A percentile compares a stretch with the other conserved stretches of the same genome.
Conservation (phyloP, 2,113 vertebrate genomes). For the Pungitius pungitius region DNA sequence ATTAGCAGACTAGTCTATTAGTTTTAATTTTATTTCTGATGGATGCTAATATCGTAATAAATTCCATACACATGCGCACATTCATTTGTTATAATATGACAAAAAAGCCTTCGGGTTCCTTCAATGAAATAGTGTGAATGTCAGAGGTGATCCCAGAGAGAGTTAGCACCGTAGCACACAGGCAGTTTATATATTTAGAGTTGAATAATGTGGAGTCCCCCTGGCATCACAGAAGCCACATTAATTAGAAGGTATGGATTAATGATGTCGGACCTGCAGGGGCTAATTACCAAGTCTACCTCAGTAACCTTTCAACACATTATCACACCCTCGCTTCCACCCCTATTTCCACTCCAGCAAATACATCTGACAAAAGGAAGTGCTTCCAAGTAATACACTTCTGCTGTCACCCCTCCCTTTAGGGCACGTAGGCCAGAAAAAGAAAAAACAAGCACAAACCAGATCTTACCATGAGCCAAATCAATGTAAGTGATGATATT, state of each 20-base stretch:
- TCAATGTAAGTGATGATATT: constrained; percentile 41
- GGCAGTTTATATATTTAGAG: constrained; percentile 72
- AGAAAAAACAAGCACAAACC: constrained; percentile 8
- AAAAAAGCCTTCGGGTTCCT: constrained; percentile 59
- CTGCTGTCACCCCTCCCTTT: constrained; percentile 10
- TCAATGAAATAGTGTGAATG: constrained; percentile 51
- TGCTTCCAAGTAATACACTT: constrained; percentile 35
- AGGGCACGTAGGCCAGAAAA: constrained; percentile 6
- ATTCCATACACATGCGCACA: constrained; percentile 52
- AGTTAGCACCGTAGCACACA: constrained; percentile 45
- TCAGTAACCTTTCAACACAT: constrained; percentile 79
- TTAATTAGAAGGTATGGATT: constrained; percentile 82
- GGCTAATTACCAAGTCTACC: constrained; percentile 81
- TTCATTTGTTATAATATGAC: constrained; percentile 76
- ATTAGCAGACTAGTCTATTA: neutral
- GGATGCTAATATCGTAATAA: constrained; percentile 23
- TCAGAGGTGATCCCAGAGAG: constrained; percentile 63
- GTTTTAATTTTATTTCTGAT: constrained; percentile 24
- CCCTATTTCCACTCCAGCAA: constrained; percentile 41
- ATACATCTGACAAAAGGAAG: constrained; percentile 59
- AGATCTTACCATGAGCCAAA: constrained; percentile 9
- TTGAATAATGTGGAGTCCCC: constrained; percentile 75
- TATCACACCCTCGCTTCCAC: constrained; percentile 57
- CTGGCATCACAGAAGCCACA: constrained; percentile 69
- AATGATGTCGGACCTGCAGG: constrained; percentile 80